Evolutionary conservation across 2,888 invertebrate species (phyloP), one percentile per base, ranked within the genome.

Genomic region (Chloroclystis v-ata): DNA sequence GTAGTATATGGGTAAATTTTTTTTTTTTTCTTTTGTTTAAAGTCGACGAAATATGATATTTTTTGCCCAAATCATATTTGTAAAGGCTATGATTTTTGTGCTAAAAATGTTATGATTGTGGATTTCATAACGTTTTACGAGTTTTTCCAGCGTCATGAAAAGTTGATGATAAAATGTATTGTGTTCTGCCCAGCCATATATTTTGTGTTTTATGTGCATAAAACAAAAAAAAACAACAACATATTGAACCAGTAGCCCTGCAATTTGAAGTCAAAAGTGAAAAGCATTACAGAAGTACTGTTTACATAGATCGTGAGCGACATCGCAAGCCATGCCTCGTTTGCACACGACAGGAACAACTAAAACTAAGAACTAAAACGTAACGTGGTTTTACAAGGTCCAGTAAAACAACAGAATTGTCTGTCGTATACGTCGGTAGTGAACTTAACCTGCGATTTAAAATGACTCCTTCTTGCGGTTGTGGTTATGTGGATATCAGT

Each of bases 341-440:
- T 68, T 65, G 63, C 56, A 60, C 59, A 51, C 55, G 57, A 57
- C 54, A 66, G 66, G n/a, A n/a, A n/a, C n/a, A 58, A 56, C 59
- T 68, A 66, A 74, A 68, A 67, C 45, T 25, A 64, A 61, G 24
- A 51, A 55, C 20, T 20, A 20, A 20, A 20, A 20, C 20, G 20
- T 20, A 20, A 20, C 20, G 20, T 20, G 20, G 5, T 4, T 20
- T 20, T 4, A 20, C 20, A 4, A 20, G 3, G 20, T 2, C 20
- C 2, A 20, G 20, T 20, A 20, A 20, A 20, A n/a, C n/a, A n/a
- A n/a, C n/a, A n/a, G n/a, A n/a, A n/a, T n/a, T n/a, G n/a, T n/a
- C n/a, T n/a, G n/a, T n/a, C n/a, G n/a, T n/a, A n/a, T n/a, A n/a
- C n/a, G n/a, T n/a, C n/a, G n/a, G n/a, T n/a, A n/a, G n/a, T n/a